Conservation (phyloP, 2,888 invertebrate species). For the Chironomus riparius region DNA sequence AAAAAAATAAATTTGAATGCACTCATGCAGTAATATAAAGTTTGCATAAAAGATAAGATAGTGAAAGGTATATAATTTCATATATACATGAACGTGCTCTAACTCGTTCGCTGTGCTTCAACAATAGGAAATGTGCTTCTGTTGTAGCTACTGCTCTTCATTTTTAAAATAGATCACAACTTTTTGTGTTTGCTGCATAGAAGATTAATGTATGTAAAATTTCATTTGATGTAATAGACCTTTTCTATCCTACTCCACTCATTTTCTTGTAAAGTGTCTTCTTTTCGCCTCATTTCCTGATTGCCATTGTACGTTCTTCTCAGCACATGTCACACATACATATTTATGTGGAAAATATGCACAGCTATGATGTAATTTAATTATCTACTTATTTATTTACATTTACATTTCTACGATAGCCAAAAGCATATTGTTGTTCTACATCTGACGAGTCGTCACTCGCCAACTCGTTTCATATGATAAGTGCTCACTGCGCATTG, state of each 20-base stretch:
- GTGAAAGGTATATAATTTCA: background rate
- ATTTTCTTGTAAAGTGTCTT: background rate
- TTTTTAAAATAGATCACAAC: background rate
- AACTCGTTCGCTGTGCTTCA: background rate
- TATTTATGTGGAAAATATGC: background rate
- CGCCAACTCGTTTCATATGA: too few relatives aligned
- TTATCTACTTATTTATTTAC: conserved; percentile 23
- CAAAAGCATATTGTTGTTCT: background rate
- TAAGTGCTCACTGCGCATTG: too few relatives aligned
- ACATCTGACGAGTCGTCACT: too few relatives aligned
- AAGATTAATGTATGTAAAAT: background rate
- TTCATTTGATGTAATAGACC: background rate
- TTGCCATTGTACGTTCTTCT: background rate
- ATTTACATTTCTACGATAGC: conserved; percentile 1
- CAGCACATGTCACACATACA: too few relatives aligned
- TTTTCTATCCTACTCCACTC: too few relatives aligned
- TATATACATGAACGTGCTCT: background rate
- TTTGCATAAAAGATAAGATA: background rate
- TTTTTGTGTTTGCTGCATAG: background rate
- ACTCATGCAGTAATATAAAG: background rate
- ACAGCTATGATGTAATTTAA: conserved; percentile 6
- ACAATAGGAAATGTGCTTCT: background rate
- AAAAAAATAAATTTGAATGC: background rate
- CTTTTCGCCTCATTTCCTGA: conserved; percentile 13
- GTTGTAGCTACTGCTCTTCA: background rate